Base-by-base conservation (phyloP, 2,113 vertebrate species). In the Lepisosteus osseus region DNA sequence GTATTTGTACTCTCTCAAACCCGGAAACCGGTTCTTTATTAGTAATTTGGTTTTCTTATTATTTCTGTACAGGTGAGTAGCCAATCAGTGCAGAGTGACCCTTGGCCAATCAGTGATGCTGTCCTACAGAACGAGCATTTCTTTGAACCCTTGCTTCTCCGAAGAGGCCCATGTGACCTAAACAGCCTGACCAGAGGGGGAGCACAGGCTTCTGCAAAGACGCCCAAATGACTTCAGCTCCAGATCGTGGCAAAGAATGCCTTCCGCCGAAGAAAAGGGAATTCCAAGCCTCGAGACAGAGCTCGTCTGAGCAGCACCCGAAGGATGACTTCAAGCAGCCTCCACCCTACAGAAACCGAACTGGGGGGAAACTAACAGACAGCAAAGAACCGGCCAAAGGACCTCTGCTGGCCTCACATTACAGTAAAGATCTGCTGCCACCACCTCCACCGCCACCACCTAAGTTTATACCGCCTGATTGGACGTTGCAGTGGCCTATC, bases 181-280 rank as follows among this genome's bases (percentile, higher is more conserved):
- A 86, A 82, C 86, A 77, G 68, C 81, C 82, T 78, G 84, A 72
- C 77, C 80, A 78, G 76, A 82, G 87, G 87, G 87, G 86, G 83
- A 80, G 82, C 74, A 78, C 74, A 75, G 81, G 71, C 71, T 75
- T 76, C 87, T 79, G 84, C 86, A 82, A 86, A 87, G 87, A 85
- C 80, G 86, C 83, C 87, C 87, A 86, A 89, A 93, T 93, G 91
- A 91, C 91, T 92, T 88, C 89, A 83, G 88, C 86, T 84, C 90
- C 87, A 65, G 90, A 90, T 70, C 91, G 88, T 66, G 80, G 88
- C 85, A 89, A 90, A 90, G 91, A 91, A 86, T 89, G 88, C 85
- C 90, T 93, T 81, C 91, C 91, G 82, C 91, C 91, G 1, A 92
- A 93, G 81, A 93, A 93, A 83, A 89, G 91, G 85, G 91, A 93